These are phyloP conservation scores for Meiosimyza platycephala DNA, from an alignment of 2,888 invertebrate species.

Conservation along the genomic window DNA sequence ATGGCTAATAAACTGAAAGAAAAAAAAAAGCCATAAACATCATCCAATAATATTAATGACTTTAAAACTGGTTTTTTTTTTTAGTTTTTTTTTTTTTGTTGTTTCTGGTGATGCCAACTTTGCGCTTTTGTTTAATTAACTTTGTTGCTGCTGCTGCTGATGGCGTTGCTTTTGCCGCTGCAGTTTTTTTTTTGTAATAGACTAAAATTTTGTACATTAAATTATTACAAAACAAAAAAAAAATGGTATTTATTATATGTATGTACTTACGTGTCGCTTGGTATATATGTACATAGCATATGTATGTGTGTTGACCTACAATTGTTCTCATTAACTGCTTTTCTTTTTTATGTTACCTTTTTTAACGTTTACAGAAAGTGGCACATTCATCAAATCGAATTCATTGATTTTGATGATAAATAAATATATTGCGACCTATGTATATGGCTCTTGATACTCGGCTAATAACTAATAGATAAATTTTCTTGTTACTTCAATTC, in stretches of 20 bases:
- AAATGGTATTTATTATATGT: slow-evolving; percentile 15
- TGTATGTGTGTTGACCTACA: slow-evolving; percentile 1
- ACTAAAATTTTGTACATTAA: not conserved
- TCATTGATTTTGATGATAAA: too few species aligned
- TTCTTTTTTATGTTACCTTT: not conserved
- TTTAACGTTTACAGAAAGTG: not conserved
- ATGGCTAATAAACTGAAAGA: slow-evolving; percentile 29
- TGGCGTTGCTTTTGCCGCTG: slow-evolving; percentile 21
- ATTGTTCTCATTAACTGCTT: not conserved
- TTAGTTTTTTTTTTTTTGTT: not conserved
- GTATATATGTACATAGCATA: slow-evolving; percentile 21
- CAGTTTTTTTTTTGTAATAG: slow-evolving; percentile 13
- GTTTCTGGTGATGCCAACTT: slow-evolving; percentile 12
- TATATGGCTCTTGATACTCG: too few species aligned
- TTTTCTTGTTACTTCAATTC: too few species aligned
- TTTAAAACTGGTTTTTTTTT: slow-evolving; percentile 38
- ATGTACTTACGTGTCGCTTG: slow-evolving; percentile 27
- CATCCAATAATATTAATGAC: slow-evolving; percentile 30
- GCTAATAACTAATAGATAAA: too few species aligned
- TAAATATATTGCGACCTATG: too few species aligned
- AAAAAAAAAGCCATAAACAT: slow-evolving; percentile 23
- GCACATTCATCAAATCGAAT: too few species aligned
- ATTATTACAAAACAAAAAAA: not conserved
- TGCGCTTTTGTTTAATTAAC: slow-evolving; percentile 5
- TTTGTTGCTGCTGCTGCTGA: slow-evolving; percentile 21